Percentiles rank a stretch among this genome's conserved stretches.
Evolutionary conservation across 2,797 vertebrate species (phyloP).

Genomic region (Acipenser oxyrinchus): DNA sequence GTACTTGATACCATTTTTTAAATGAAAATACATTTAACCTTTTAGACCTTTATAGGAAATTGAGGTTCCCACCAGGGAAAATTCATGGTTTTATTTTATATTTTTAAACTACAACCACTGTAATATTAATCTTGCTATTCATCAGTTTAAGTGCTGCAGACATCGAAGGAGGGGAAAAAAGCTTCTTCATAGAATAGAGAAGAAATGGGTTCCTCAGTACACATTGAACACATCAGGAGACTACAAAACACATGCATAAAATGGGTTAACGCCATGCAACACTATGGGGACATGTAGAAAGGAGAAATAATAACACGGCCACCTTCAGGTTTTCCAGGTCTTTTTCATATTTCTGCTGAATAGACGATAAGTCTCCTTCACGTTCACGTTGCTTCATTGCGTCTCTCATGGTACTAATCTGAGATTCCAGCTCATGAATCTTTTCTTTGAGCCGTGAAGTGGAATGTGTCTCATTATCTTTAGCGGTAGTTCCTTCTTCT

Average conservation of each 20-base stretch:
- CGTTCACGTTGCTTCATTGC: slow-evolving; percentile 53
- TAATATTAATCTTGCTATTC: too few relatives aligned
- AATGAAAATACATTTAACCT: too few relatives aligned
- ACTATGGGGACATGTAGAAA: slow-evolving; percentile 21
- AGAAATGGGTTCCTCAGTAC: slow-evolving; percentile 47
- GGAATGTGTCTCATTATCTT: slow-evolving; percentile 8
- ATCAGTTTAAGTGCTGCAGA: too few relatives aligned
- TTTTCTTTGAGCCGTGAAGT: slow-evolving; percentile 44
- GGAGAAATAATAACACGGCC: slow-evolving; percentile 42
- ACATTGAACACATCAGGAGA: slow-evolving; percentile 26
- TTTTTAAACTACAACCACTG: too few relatives aligned
- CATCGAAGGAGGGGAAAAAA: too few relatives aligned
- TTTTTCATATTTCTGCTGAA: slow-evolving; percentile 69
- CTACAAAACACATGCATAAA: slow-evolving; percentile 28
- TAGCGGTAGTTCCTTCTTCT: slow-evolving; percentile 13
- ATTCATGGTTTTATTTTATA: too few relatives aligned
- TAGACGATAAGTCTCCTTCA: slow-evolving; percentile 45
- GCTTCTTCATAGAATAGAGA: slow-evolving; percentile 8
- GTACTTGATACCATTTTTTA: too few relatives aligned
- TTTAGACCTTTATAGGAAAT: too few relatives aligned
- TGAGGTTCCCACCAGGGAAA: too few relatives aligned
- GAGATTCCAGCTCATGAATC: slow-evolving; percentile 57
- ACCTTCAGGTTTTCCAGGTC: slow-evolving; percentile 75
- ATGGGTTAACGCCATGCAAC: slow-evolving; percentile 59
- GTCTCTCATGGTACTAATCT: slow-evolving; percentile 51